Conservation (phyloP, 2,797 vertebrate species). For the Chloroceryle amazona region DNA sequence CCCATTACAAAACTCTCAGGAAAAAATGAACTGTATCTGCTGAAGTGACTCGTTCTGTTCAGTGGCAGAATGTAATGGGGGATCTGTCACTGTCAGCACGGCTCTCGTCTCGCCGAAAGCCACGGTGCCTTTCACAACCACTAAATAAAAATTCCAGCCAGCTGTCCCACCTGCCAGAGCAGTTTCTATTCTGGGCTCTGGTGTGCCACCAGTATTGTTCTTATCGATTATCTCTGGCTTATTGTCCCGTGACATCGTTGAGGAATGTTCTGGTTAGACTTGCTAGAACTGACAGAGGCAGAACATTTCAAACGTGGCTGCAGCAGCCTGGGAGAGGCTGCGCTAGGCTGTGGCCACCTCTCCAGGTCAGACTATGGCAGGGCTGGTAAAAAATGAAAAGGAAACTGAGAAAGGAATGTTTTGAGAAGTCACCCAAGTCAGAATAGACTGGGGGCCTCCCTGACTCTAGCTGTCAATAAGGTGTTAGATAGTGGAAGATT, state of each 20-base stretch:
- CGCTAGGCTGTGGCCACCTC: neutral
- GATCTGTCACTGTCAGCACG: slow-evolving; percentile 61
- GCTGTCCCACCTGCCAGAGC: slow-evolving; percentile 62
- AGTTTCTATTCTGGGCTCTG: slow-evolving; percentile 22
- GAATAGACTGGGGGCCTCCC: slow-evolving; percentile 52
- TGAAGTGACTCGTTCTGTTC: slow-evolving; percentile 29
- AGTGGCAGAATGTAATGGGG: slow-evolving; percentile 32
- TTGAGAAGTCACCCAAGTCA: slow-evolving; percentile 54
- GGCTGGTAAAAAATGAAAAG: slow-evolving; percentile 14
- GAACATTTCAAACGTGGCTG: neutral
- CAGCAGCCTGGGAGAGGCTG: neutral
- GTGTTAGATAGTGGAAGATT: slow-evolving; percentile 69
- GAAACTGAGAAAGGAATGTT: slow-evolving; percentile 28
- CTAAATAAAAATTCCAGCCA: slow-evolving; percentile 53
- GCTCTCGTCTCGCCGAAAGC: slow-evolving; percentile 43
- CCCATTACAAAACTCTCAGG: neutral
- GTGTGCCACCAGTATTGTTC: neutral
- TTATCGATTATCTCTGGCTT: slow-evolving; percentile 19
- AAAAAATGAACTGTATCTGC: neutral
- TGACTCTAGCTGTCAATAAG: slow-evolving; percentile 71
- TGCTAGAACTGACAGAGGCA: neutral
- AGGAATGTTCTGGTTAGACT: neutral
- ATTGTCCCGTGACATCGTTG: neutral
- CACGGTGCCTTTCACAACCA: slow-evolving; percentile 29
- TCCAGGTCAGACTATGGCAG: neutral